Conservation (phyloP, 2,888 invertebrate genomes). For the Dusona sp. region DNA sequence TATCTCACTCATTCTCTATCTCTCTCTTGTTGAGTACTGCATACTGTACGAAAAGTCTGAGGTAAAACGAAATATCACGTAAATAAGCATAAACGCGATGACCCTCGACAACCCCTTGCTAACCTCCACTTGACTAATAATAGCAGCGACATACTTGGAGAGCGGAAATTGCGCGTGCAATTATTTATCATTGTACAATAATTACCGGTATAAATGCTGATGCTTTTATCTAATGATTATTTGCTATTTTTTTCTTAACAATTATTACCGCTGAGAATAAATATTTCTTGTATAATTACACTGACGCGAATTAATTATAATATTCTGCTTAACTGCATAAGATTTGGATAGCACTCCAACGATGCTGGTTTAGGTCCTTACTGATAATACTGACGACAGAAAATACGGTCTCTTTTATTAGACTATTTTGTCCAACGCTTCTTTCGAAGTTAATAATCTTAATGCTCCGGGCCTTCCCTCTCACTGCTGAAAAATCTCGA, state of each 20-base stretch:
- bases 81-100: slow-evolving; percentile 44
- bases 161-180: not conserved
- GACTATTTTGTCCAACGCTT: not conserved
- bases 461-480: not conserved
- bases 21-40: slow-evolving; percentile 15
- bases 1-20: not conserved
- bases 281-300: not conserved
- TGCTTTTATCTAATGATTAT: not conserved
- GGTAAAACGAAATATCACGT: slow-evolving; percentile 45
- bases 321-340: not conserved
- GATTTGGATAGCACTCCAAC: not conserved
- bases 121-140: slow-evolving; percentile 10
- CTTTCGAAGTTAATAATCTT: not conserved
- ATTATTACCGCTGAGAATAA: not conserved
- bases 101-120: slow-evolving; percentile 13
- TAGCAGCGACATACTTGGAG: not conserved
- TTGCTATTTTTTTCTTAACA: not conserved
- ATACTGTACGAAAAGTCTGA: slow-evolving; percentile 6
- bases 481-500: not conserved
- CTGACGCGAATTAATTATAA: not conserved
- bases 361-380: too few species aligned
- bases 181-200: slow-evolving; percentile 6
- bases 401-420: not conserved
- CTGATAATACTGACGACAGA: not conserved
- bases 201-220: not conserved